Percentiles rank a stretch among this genome's conserved stretches.
phyloP scores from a whole-genome alignment of 37 sponge, comb jelly and placozoan genomes.

The Beroe ovata region DNA sequence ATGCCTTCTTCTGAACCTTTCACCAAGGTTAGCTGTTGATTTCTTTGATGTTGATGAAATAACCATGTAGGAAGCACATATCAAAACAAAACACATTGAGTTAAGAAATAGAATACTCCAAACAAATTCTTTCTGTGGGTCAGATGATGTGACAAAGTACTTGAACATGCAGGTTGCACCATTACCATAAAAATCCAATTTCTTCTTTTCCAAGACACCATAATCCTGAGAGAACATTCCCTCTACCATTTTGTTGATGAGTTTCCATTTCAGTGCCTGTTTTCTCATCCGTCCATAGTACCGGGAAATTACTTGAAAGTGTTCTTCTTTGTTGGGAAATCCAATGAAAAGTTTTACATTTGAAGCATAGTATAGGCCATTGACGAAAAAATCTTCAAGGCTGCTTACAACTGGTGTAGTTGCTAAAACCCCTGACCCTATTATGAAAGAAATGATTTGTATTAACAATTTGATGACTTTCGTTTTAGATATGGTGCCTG shows the following conservation, averaged over 20 bases:
- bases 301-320: not conserved
- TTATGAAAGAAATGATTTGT: not conserved
- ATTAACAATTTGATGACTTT: not conserved
- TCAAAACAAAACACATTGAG: no score
- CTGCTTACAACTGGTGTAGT: not conserved
- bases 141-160: no score
- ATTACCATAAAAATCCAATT: constrained; percentile 11
- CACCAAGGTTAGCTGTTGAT: no score
- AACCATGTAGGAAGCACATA: no score
- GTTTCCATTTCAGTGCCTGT: not conserved
- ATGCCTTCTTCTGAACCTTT: no score
- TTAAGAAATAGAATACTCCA: no score
- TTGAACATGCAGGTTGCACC: constrained; percentile 1
- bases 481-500: not conserved
- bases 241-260: not conserved
- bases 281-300: constrained; percentile 11
- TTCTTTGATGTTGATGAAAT: no score
- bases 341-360: not conserved
- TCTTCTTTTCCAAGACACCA: not conserved
- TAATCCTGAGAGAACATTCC: constrained; percentile 2
- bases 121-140: no score
- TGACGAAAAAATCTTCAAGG: not conserved
- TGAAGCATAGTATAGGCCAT: not conserved
- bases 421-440: not conserved
- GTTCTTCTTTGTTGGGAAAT: no score